Evolutionary conservation across 2,888 invertebrate species (phyloP).

Genomic region (Cyclophora albipunctata): DNA sequence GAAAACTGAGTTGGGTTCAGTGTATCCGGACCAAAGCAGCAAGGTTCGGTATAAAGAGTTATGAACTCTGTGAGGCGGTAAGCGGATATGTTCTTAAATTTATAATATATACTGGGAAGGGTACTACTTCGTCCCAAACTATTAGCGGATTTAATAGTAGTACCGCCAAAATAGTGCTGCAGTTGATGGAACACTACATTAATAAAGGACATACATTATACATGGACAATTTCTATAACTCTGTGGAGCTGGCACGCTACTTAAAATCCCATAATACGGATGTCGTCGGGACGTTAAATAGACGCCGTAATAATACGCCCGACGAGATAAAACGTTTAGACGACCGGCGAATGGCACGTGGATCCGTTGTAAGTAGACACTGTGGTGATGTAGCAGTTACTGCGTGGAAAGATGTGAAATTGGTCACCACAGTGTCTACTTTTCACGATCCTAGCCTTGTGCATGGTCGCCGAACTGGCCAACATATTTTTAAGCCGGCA

Average conservation of each 20-base stretch:
- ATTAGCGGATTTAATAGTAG: slow-evolving; percentile 11
- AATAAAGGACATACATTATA: slow-evolving; percentile 9
- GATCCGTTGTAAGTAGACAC: neutral
- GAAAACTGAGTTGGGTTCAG: slow-evolving; percentile 10
- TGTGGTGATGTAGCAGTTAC: slow-evolving; percentile 1
- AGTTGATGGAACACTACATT: slow-evolving; percentile 8
- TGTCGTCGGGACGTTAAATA: neutral
- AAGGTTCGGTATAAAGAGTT: slow-evolving; percentile 15
- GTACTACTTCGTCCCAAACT: neutral
- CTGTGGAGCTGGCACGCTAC: neutral
- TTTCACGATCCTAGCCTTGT: neutral
- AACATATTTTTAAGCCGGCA: neutral
- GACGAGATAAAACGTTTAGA: neutral
- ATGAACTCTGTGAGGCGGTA: slow-evolving; percentile 12
- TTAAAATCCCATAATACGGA: neutral
- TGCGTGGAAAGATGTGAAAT: slow-evolving; percentile 2
- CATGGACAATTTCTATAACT: slow-evolving; percentile 18
- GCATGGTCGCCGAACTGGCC: slow-evolving; percentile 2
- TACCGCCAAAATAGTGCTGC: slow-evolving; percentile 14
- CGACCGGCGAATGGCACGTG: neutral
- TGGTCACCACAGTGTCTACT: slow-evolving; percentile 4
- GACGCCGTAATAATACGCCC: neutral
- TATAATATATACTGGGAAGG: slow-evolving; percentile 4
- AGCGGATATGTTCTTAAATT: slow-evolving; percentile 6
- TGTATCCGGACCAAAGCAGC: slow-evolving; percentile 14